Conservation (phyloP, 2,888 invertebrate species). For the Frankliniella intonsa region DNA sequence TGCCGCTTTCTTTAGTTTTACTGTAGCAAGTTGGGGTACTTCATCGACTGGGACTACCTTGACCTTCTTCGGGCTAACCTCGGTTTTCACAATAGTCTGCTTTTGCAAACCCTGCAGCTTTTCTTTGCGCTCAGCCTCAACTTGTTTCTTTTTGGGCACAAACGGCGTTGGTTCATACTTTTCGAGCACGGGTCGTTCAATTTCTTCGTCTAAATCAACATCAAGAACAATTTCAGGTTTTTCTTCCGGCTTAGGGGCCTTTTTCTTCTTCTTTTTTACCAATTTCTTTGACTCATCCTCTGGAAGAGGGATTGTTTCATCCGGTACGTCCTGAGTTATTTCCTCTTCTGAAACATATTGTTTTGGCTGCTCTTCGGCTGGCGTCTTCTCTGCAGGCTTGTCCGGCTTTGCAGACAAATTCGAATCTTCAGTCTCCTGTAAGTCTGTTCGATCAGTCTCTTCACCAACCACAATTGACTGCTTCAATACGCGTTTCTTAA, state of each 20-base stretch:
- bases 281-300: slow-evolving; percentile 27
- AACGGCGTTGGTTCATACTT: slow-evolving; percentile 32
- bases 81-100: slow-evolving; percentile 53
- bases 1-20: slow-evolving; percentile 28
- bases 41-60: slow-evolving; percentile 48
- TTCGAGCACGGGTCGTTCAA: background rate
- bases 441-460: background rate
- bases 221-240: slow-evolving; percentile 14
- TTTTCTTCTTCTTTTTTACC: slow-evolving; percentile 30
- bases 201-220: slow-evolving; percentile 30
- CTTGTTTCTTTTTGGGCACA: background rate
- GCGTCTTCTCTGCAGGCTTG: slow-evolving; percentile 36
- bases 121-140: slow-evolving; percentile 13
- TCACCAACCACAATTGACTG: background rate
- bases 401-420: slow-evolving; percentile 32
- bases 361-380: background rate
- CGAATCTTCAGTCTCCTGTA: background rate
- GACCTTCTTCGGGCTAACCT: slow-evolving; percentile 57
- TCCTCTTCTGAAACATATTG: background rate
- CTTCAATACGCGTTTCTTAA: background rate
- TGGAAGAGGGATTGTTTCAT: too few species aligned
- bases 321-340: background rate
- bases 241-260: slow-evolving; percentile 30
- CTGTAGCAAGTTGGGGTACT: slow-evolving; percentile 13
- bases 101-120: slow-evolving; percentile 32